Evolutionary conservation across 2,888 invertebrate species (phyloP).

Genomic region (Drosophila cognata): DNA sequence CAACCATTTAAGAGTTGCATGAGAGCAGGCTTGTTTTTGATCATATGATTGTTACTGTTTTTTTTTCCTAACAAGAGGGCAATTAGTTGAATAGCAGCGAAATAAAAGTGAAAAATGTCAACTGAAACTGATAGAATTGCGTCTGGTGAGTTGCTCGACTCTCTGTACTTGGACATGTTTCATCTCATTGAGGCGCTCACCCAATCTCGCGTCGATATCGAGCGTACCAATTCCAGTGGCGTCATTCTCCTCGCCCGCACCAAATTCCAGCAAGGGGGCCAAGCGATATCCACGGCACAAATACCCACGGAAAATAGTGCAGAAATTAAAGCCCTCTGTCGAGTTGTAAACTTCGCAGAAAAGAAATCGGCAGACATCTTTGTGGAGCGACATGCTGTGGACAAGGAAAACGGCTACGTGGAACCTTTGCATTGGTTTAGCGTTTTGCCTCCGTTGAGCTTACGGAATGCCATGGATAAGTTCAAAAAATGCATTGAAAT

Average conservation of each 20-base stretch:
- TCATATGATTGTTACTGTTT: conserved; percentile 46
- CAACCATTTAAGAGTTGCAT: conserved; percentile 10
- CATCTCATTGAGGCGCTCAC: conserved; percentile 91
- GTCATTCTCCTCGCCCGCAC: conserved; percentile 88
- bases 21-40: conserved; percentile 38
- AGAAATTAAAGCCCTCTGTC: conserved; percentile 85
- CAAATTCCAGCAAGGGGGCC: conserved; percentile 92
- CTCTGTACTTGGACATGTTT: conserved; percentile 89
- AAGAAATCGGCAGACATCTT: conserved; percentile 79
- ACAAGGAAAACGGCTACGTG: conserved; percentile 84
- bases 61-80: conserved; percentile 15
- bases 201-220: conserved; percentile 88
- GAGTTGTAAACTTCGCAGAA: conserved; percentile 83
- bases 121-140: conserved; percentile 19
- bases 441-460: conserved; percentile 91
- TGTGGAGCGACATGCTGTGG: conserved; percentile 81
- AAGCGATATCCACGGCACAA: conserved; percentile 89
- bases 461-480: conserved; percentile 90
- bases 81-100: background rate
- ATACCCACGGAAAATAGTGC: conserved; percentile 87
- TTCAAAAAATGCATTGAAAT: conserved; percentile 90
- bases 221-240: conserved; percentile 89
- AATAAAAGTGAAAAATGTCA: conserved; percentile 36
- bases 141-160: conserved; percentile 87
- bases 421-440: conserved; percentile 95